A percentile compares a stretch with the other conserved stretches of the same genome.
These are phyloP conservation scores for Acleris sparsana DNA, from an alignment of 2,888 invertebrate genomes.

Conservation along the genomic window DNA sequence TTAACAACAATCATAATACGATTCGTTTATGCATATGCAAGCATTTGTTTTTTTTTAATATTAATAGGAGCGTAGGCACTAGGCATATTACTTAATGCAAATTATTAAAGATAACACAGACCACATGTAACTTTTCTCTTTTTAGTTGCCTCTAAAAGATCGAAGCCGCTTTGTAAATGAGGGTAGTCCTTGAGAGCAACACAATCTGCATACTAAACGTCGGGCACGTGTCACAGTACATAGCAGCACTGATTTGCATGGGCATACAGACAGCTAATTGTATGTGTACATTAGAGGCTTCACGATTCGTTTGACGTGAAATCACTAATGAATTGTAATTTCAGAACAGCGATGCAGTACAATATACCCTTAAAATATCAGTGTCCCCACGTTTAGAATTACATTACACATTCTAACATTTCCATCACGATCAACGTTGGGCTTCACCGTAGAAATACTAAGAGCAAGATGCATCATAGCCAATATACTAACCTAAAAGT, in stretches of 20 bases:
- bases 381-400: too few species aligned
- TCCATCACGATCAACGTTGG: too few species aligned
- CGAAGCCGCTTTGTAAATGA: conserved; percentile 8
- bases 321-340: conserved; percentile 17
- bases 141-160: not conserved
- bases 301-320: conserved; percentile 14
- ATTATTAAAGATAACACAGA: too few species aligned
- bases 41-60: not conserved
- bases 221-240: conserved; percentile 23
- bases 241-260: conserved; percentile 25
- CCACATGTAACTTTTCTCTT: too few species aligned
- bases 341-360: not conserved
- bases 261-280: conserved; percentile 20
- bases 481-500: not conserved
- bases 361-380: too few species aligned
- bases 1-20: conserved; percentile 5
- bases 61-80: too few species aligned
- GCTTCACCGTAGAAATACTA: too few species aligned
- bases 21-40: not conserved
- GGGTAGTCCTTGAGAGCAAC: conserved; percentile 27
- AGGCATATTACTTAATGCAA: too few species aligned
- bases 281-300: conserved; percentile 10
- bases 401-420: too few species aligned
- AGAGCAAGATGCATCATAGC: too few species aligned
- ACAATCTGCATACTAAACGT: conserved; percentile 23